phyloP scores from a whole-genome alignment of 1,140 invertebrate genomes.

The Drosophila willistoni region DNA sequence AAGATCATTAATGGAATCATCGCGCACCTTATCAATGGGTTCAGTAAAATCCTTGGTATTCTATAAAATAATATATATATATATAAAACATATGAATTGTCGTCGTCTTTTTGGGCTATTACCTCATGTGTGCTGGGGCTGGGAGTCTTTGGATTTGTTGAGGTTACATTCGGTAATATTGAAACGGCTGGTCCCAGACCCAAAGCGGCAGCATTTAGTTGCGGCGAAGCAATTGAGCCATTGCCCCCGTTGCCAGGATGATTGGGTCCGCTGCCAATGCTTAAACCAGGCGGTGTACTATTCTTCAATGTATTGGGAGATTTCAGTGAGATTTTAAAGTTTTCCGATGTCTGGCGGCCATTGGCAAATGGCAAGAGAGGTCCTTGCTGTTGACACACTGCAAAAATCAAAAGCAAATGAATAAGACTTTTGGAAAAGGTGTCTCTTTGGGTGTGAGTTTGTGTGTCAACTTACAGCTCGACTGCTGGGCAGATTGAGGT shows the following conservation, averaged over 20 bases:
- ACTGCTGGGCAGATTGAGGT: slow-evolving; percentile 85
- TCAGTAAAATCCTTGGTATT: slow-evolving; percentile 83
- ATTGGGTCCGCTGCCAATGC: slow-evolving; percentile 42
- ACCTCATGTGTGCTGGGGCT: slow-evolving; percentile 87
- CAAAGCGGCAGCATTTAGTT: slow-evolving; percentile 69
- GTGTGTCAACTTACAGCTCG: slow-evolving; percentile 74
- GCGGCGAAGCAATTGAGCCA: slow-evolving; percentile 44
- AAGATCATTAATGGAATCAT: slow-evolving; percentile 92
- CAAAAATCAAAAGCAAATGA: neutral
- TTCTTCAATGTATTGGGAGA: slow-evolving; percentile 82
- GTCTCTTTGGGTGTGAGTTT: neutral
- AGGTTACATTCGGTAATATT: slow-evolving; percentile 86
- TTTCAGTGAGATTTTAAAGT: slow-evolving; percentile 88
- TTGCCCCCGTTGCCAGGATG: slow-evolving; percentile 33
- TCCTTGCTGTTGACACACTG: slow-evolving; percentile 77
- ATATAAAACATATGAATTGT: too few relatives aligned
- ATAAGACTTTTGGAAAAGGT: neutral
- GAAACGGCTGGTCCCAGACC: slow-evolving; percentile 76
- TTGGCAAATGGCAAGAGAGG: slow-evolving; percentile 81
- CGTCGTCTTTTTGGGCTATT: slow-evolving; percentile 35
- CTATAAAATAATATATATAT: slow-evolving; percentile 33
- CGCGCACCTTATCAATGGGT: slow-evolving; percentile 89
- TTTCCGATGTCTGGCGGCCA: slow-evolving; percentile 84
- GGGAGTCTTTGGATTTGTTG: slow-evolving; percentile 92
- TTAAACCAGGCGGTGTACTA: slow-evolving; percentile 77